Percentiles rank a stretch among this genome's conserved stretches.
Evolutionary conservation across 1,140 invertebrate genomes (phyloP).

Genomic region (Leguminivora glycinivorella): DNA sequence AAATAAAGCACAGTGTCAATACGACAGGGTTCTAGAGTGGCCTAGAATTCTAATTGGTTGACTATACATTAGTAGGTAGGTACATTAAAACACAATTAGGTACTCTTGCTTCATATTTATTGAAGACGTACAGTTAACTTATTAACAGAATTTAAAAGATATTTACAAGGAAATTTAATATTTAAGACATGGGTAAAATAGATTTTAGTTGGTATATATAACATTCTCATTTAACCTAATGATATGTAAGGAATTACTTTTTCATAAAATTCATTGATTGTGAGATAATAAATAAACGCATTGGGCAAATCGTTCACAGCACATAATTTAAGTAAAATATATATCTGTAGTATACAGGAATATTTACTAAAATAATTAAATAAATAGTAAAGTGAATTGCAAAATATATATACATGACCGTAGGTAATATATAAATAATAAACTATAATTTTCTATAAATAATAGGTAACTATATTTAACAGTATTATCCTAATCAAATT

Average conservation of each 20-base stretch:
- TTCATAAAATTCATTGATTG: slow-evolving; percentile 23
- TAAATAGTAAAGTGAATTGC: not conserved
- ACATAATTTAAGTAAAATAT: not conserved
- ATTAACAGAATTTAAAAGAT: slow-evolving; percentile 71
- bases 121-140: slow-evolving; percentile 74
- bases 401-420: not conserved
- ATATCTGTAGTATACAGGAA: not conserved
- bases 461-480: slow-evolving; percentile 59
- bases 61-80: not conserved
- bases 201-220: slow-evolving; percentile 25
- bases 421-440: not conserved
- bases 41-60: too few relatives aligned
- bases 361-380: not conserved
- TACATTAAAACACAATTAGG: not conserved
- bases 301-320: not conserved
- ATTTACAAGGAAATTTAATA: slow-evolving; percentile 71
- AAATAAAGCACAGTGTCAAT: too few relatives aligned
- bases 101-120: slow-evolving; percentile 55
- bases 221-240: slow-evolving; percentile 28
- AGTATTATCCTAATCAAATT: slow-evolving; percentile 70
- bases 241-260: slow-evolving; percentile 25
- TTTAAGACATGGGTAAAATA: slow-evolving; percentile 53
- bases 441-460: slow-evolving; percentile 40
- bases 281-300: slow-evolving; percentile 10
- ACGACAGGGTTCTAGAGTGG: too few relatives aligned